phyloP scores from a whole-genome alignment of 2,113 vertebrate species.

The Ophthalmotilapia sp. region DNA sequence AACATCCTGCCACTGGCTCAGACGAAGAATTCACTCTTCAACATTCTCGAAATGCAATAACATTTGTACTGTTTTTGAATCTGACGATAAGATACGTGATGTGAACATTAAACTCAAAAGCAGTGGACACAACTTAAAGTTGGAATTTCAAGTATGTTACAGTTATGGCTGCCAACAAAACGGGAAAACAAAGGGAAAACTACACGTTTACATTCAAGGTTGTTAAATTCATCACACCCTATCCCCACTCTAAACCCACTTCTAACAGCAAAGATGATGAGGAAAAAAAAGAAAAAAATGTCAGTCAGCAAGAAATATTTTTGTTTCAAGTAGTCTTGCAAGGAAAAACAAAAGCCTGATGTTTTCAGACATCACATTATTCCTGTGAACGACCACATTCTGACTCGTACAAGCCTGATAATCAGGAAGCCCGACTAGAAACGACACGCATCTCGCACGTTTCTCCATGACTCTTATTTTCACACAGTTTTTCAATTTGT shows the following conservation, averaged over 20 bases:
- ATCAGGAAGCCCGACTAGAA: not conserved
- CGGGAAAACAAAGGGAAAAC: not conserved
- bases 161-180: not conserved
- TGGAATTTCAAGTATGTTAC: not conserved
- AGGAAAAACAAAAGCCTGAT: not conserved
- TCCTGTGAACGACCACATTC: not conserved
- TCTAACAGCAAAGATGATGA: not conserved
- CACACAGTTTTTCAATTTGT: not conserved
- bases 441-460: not conserved
- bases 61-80: not conserved
- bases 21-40: not conserved
- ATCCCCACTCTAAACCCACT: not conserved
- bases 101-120: not conserved
- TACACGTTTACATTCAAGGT: rapidly evolving
- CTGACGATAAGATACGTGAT: not conserved
- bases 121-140: not conserved
- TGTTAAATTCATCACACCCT: not conserved
- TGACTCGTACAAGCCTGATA: not conserved
- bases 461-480: not conserved
- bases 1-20: not conserved
- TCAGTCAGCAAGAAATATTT: not conserved
- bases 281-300: rapidly evolving
- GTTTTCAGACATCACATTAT: not conserved
- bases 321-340: not conserved
- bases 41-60: not conserved